Conservation (phyloP, 2,113 vertebrate genomes). For the Turdus rufiventris region DNA sequence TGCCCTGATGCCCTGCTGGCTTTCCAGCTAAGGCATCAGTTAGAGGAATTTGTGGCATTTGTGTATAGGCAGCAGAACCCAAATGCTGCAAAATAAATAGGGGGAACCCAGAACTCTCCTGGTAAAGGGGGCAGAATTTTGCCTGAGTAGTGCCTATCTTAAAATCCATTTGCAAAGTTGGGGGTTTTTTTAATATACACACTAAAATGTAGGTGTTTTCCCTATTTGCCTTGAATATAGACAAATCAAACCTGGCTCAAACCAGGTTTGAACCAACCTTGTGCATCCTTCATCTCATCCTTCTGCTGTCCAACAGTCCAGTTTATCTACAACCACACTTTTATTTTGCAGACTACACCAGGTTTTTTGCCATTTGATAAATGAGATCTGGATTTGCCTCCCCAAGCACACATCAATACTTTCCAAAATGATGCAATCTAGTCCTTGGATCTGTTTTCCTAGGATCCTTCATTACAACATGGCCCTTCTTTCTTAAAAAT, state of each 20-base stretch:
- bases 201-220: neutral
- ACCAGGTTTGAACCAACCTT: neutral
- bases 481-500: neutral
- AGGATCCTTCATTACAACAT: neutral
- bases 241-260: neutral
- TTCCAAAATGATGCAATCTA: neutral
- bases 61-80: neutral
- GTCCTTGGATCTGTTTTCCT: neutral
- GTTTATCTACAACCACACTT: rapidly evolving
- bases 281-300: neutral
- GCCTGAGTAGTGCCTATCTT: neutral
- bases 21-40: neutral
- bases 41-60: neutral
- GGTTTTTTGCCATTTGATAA: neutral
- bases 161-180: neutral
- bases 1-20: neutral
- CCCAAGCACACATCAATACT: neutral
- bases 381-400: neutral
- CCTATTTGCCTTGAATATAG: neutral
- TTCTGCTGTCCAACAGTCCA: neutral
- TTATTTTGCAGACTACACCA: neutral
- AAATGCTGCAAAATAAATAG: neutral
- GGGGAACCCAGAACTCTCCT: neutral
- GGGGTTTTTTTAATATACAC: neutral
- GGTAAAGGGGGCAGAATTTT: neutral